Percentiles rank a stretch among this genome's conserved stretches.
Evolutionary conservation across 2,113 vertebrate genomes (phyloP).

Genomic region (Potamarius usumacintae): DNA sequence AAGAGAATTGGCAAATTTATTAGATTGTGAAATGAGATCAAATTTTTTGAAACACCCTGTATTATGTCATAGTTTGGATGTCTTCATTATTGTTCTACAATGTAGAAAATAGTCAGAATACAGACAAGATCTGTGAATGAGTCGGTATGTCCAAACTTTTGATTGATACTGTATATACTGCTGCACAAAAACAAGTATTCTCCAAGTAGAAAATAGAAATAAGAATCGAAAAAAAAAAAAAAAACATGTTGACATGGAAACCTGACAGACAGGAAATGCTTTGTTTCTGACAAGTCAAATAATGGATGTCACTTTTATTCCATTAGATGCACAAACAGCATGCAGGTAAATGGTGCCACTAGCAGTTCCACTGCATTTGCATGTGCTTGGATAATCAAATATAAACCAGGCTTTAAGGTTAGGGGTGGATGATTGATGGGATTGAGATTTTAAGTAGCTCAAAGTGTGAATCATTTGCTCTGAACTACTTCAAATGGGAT

Average conservation of each 20-base stretch:
- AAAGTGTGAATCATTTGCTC: neutral
- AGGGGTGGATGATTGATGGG: neutral
- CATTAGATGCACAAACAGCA: neutral
- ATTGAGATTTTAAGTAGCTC: neutral
- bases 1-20: too few relatives aligned
- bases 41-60: too few relatives aligned
- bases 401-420: neutral
- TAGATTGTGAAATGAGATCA: too few relatives aligned
- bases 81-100: too few relatives aligned
- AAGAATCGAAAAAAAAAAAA: neutral
- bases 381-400: neutral
- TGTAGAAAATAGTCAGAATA: too few relatives aligned
- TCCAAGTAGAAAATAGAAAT: neutral
- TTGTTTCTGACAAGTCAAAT: neutral
- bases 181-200: neutral
- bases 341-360: neutral
- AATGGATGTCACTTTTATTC: neutral
- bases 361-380: neutral
- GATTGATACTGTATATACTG: neutral
- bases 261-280: neutral
- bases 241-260: neutral
- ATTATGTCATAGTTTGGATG: too few relatives aligned
- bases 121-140: too few relatives aligned
- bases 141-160: too few relatives aligned
- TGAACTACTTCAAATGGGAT: neutral